These are phyloP conservation scores for Trissonchulus sp. DNA, from an alignment of 2,888 invertebrate genomes.

Conservation along the genomic window DNA sequence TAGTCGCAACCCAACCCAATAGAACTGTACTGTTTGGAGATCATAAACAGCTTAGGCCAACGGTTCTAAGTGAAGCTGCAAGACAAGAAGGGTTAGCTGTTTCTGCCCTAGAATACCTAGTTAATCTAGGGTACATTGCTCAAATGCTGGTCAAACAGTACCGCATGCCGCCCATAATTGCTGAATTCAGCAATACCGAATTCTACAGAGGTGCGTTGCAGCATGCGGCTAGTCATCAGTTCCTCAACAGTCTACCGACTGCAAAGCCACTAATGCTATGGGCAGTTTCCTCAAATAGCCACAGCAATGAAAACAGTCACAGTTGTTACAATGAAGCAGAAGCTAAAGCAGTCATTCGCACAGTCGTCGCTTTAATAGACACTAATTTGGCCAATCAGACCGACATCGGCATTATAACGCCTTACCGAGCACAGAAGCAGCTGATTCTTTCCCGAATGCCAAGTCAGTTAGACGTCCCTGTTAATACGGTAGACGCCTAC, in stretches of 20 bases:
- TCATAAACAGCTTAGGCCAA: conserved; percentile 5
- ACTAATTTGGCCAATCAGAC: no score
- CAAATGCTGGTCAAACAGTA: not conserved
- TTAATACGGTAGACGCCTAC: conserved; percentile 1
- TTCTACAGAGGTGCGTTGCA: not conserved
- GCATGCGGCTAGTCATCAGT: not conserved
- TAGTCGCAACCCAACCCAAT: not conserved
- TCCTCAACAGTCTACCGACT: not conserved
- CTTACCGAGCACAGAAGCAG: conserved; percentile 6
- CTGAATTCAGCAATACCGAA: not conserved
- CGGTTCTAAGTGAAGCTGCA: not conserved
- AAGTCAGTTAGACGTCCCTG: not conserved
- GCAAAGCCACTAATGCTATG: conserved; percentile 5
- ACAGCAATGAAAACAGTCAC: not conserved
- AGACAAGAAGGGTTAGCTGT: not conserved
- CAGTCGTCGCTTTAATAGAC: not conserved
- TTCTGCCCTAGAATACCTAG: not conserved
- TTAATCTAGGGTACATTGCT: not conserved
- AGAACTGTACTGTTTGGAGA: not conserved
- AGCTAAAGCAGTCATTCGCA: not conserved
- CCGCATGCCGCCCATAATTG: not conserved
- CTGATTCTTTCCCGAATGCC: not conserved
- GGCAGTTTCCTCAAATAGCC: not conserved
- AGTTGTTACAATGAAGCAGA: not conserved
- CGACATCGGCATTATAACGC: not conserved